Conservation (phyloP, 2,797 vertebrate species). For the Bradypodion ventrale region DNA sequence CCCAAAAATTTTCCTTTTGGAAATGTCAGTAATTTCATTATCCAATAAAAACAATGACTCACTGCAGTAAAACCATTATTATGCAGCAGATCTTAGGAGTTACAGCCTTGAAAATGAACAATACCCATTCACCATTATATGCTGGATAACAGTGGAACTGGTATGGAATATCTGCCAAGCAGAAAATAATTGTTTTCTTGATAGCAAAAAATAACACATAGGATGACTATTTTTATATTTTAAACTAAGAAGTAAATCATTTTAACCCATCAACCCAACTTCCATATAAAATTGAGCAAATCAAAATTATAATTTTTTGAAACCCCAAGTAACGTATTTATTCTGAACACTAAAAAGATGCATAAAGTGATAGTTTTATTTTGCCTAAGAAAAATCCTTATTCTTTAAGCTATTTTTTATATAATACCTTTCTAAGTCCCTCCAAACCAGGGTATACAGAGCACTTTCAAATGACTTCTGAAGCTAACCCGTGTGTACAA, state of each 20-base stretch:
- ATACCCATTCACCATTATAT: constrained; percentile 25
- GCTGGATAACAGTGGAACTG: constrained; percentile 35
- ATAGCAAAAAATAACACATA: constrained; percentile 10
- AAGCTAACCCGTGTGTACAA: constrained; percentile 1
- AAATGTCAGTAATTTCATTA: constrained; percentile 58
- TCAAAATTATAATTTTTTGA: not conserved
- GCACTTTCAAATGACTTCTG: constrained; percentile 44
- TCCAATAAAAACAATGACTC: constrained; percentile 54
- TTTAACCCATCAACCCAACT: constrained; percentile 2
- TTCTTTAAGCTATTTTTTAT: constrained; percentile 13
- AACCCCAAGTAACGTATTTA: not conserved
- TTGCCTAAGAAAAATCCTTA: rapidly evolving
- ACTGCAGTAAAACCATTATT: constrained; percentile 33
- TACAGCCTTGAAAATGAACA: constrained; percentile 3
- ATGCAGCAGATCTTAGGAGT: constrained; percentile 37
- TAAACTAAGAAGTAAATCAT: not conserved
- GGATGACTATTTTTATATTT: constrained; percentile 12
- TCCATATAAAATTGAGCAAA: not conserved
- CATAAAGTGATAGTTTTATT: not conserved
- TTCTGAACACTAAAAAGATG: not conserved
- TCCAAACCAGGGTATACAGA: constrained; percentile 39
- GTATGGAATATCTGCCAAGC: constrained; percentile 27
- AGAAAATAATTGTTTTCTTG: constrained; percentile 13
- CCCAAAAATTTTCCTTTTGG: constrained; percentile 49
- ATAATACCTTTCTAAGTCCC: constrained; percentile 17